Evolutionary conservation across 2,888 invertebrate species (phyloP), one percentile per base, ranked within the genome.

Genomic region (Dusona sp.): DNA sequence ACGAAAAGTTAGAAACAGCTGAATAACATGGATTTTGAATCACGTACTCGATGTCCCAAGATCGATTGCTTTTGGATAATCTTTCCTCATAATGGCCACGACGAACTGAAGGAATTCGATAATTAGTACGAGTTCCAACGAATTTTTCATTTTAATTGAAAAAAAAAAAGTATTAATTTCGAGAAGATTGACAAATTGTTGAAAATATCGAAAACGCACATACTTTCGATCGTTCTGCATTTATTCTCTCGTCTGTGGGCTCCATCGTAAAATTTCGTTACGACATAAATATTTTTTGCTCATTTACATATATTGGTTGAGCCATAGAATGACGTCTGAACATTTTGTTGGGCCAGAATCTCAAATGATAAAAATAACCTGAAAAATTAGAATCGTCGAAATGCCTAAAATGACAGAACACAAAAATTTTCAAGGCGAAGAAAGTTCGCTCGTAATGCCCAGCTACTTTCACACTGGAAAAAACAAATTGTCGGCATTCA

Each of bases 61-160:
- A 22, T 89, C 65, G 1, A 33, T 68, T 36, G 83, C 86, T 9
- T 75, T 79, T 33, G 51, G 57, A 77, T 89, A 88, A 80, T 89
- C 80, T 83, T 70, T 88, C 64, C 80, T 84, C 89, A 88, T 89
- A 70, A 89, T 72, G 29, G 89, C 85, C 3, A 85, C 54, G 33
- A 81, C 25, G 29, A 89, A 89, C 89, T 89, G 13, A 57, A 83
- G 48, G 0, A 7, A 70, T 70, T 48, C 19, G 16, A 29, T 29
- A 70, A 19, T n/a, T 29, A 6, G 61, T 16, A 61, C 11, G 8
- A 61, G 29, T 11, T 3, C 22, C 16, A 68, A 68, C 22, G 42
- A 22, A 36, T 65, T 36, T 33, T 65, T 4, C n/a, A n/a, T n/a
- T n/a, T n/a, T n/a, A n/a, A n/a, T n/a, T n/a, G n/a, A n/a, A n/a